Base-by-base conservation (phyloP, 1,140 invertebrate species). In the Limonius californicus region DNA sequence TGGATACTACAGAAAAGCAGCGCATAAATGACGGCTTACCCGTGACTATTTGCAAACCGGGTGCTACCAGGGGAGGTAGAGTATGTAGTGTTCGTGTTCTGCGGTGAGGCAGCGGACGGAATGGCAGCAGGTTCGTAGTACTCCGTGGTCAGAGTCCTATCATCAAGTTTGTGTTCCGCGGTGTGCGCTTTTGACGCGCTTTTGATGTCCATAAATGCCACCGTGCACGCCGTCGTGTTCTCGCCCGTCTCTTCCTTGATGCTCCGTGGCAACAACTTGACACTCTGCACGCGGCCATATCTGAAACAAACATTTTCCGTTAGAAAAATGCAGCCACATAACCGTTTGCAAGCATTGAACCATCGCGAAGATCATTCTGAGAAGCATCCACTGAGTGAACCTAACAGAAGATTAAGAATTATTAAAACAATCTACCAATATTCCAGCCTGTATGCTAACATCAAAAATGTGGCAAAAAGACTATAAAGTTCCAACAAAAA, bases 201-300 rank as follows among this genome's bases (percentile, higher is more conserved):
- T 81, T 93, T 94, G 82, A 96, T 96, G 84, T 97, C 94, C 86
- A 95, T 95, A 84, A 96, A 96, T 74, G 93, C 92, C 77, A 96
- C 92, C 73, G 92, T 94, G 75, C 92, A 93, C 78, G 84, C 83
- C 77, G 88, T 82, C 79, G 70, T 76, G 74, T 62, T 70, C 75
- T 75, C 75, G 74, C 77, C 79, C 77, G 77, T 76, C 77, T 75
- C 74, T 68, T 76, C 68, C 64, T 69, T 65, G 67, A 64, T 62
- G 64, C 80, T 82, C 77, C 84, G 80, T 70, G 86, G 80, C 83
- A 94, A 84, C 78, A 95, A 83, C 81, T 94, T 95, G 83, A 95
- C 92, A 87, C 90, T 94, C 83, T 95, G 92, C 80, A 95, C 92
- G 84, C 91, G 91, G 82, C 93, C 92, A 94, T 95, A 95, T 82